Percentiles rank a stretch among this genome's conserved stretches.
Conservation (phyloP, 2,888 invertebrate genomes). For the Acleris sparsana region DNA sequence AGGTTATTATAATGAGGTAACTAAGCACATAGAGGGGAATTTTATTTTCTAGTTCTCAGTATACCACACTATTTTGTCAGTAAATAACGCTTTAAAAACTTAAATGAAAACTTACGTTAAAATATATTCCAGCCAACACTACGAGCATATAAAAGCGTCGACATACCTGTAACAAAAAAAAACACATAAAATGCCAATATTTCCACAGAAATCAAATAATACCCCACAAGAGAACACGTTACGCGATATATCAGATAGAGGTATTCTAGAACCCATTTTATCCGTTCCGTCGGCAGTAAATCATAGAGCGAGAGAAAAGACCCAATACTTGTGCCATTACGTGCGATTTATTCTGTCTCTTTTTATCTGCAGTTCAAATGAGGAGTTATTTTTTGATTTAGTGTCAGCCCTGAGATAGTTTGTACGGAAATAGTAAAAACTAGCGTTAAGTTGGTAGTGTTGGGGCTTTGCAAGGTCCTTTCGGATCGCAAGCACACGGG, state of each 20-base stretch:
- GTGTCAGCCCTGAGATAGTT: background rate
- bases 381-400: constrained; percentile 30
- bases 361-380: constrained; percentile 29
- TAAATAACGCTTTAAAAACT: background rate
- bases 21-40: background rate
- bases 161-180: constrained; percentile 31
- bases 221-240: constrained; percentile 15
- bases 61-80: no score
- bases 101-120: background rate
- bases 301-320: constrained; percentile 23
- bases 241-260: background rate
- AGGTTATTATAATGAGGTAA: background rate
- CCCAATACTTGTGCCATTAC: constrained; percentile 32
- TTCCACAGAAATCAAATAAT: background rate
- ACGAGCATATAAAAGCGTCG: background rate
- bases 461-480: no score
- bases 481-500: no score
- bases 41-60: background rate
- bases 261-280: constrained; percentile 18
- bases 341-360: constrained; percentile 29
- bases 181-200: background rate
- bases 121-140: background rate
- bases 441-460: background rate
- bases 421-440: background rate
- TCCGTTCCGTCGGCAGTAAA: constrained; percentile 23